Evolutionary conservation across 2,113 vertebrate species (phyloP), one percentile per base, ranked within the genome.

Genomic region (Nannospalax galili): DNA sequence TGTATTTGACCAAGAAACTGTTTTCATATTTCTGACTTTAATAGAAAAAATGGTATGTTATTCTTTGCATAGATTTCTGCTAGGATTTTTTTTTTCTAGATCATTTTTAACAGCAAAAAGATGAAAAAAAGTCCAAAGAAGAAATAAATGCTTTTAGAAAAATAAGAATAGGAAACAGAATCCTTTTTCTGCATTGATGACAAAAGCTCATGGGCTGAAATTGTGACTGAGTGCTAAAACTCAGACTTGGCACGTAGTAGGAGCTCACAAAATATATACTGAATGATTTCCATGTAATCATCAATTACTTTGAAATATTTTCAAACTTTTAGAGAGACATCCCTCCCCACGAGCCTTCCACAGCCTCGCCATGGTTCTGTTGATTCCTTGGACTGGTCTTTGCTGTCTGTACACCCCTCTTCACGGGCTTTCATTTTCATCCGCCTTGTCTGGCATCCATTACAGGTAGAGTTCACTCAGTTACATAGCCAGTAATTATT

Each of bases 401-500:
- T 14, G 3, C 17, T 32, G 28, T 7, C 37, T 58, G 32, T n/a
- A 16, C 0, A 35, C 4, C 35, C 24, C 48, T 81, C 64, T 65
- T 19, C 32, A 32, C n/a, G 1, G 6, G 30, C 56, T 92, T 85
- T n/a, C 32, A 42, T 35, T 64, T 58, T 60, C 84, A n/a, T 48
- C 72, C 35, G 17, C 56, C 28, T 30, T 30, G 42, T 88, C 90
- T 96, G 88, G 93, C 40, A n/a, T 64, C 88, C 81, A 45, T 65
- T 69, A 77, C n/a, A 93, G 90, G 90, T 85, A 81, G 67, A 92
- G 74, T 58, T 90, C 87, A 84, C 30, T 56, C 73, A 92, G 78
- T 92, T 90, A 88, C 85, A 95, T 91, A 58, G 6, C 3, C 56
- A 48, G 24, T 85, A 93, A 96, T 91, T 52, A 93, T 69, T 90